Evolutionary conservation across 2,113 vertebrate species (phyloP).

Genomic region (Salvelinus alpinus): DNA sequence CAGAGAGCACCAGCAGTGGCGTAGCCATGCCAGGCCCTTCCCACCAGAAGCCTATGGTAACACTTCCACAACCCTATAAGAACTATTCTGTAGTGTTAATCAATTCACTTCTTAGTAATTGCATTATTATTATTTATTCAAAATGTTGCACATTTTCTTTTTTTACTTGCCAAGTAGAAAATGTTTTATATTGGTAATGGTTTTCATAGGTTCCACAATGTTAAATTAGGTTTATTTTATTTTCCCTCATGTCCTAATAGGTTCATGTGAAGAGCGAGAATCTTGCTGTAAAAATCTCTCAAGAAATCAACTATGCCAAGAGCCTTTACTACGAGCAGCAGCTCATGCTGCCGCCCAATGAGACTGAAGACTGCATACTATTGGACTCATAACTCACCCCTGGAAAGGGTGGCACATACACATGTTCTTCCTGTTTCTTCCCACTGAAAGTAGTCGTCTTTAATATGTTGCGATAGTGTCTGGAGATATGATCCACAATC

Average conservation of each 20-base stretch:
- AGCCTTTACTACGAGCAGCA: slow-evolving; percentile 98
- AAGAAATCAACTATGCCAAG: slow-evolving; percentile 99
- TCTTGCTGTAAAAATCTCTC: slow-evolving; percentile 90
- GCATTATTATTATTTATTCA: no score
- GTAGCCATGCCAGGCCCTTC: slow-evolving; percentile 93
- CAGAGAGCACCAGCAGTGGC: slow-evolving; percentile 84
- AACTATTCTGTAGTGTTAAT: no score
- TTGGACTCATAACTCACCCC: slow-evolving; percentile 80
- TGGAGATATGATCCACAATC: background rate
- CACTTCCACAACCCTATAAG: slow-evolving; percentile 25
- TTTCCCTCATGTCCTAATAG: slow-evolving; percentile 59
- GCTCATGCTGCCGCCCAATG: slow-evolving; percentile 88
- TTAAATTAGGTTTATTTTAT: background rate
- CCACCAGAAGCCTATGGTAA: slow-evolving; percentile 96
- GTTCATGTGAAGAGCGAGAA: slow-evolving; percentile 92
- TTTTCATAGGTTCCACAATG: background rate
- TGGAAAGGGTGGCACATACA: background rate
- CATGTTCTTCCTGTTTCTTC: background rate
- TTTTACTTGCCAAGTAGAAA: no score
- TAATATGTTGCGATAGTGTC: background rate
- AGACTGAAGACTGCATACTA: slow-evolving; percentile 82
- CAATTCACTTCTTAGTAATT: no score
- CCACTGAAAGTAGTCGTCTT: background rate
- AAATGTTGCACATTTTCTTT: no score
- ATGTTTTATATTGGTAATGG: no score